These are phyloP conservation scores for Tenebrosternarchus preto DNA, from an alignment of 2,113 vertebrate species.

Conservation along the genomic window DNA sequence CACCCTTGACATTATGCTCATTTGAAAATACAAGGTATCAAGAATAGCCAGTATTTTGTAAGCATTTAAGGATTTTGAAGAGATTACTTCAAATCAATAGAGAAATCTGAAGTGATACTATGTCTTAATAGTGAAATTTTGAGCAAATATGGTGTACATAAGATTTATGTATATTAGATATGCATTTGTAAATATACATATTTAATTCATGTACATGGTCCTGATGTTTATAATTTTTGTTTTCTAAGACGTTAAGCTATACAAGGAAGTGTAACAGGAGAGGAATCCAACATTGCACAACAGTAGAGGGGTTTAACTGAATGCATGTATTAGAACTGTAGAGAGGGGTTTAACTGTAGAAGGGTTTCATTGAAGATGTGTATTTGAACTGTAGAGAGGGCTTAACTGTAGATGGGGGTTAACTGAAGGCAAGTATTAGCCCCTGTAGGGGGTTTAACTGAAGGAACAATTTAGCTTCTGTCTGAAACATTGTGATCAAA, in stretches of 20 bases:
- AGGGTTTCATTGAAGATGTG: too few relatives aligned
- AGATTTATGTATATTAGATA: slow-evolving; percentile 23
- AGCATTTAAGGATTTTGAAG: not conserved
- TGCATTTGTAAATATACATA: slow-evolving; percentile 19
- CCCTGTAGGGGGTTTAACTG: too few relatives aligned
- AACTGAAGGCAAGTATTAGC: not conserved
- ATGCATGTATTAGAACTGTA: too few relatives aligned
- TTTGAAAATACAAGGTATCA: not conserved
- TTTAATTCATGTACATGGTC: slow-evolving; percentile 22
- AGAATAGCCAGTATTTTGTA: not conserved
- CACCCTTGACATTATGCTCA: not conserved
- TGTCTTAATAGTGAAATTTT: not conserved
- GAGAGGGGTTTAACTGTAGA: too few relatives aligned
- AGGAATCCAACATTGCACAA: not conserved
- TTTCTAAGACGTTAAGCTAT: too few relatives aligned
- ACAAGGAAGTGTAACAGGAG: too few relatives aligned
- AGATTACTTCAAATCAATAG: not conserved
- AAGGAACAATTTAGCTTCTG: too few relatives aligned
- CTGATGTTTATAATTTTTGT: not conserved
- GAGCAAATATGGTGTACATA: not conserved
- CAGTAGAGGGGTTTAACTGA: not conserved
- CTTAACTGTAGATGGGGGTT: too few relatives aligned
- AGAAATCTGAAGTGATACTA: not conserved
- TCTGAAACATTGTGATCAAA: not conserved
- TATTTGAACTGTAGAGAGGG: too few relatives aligned